Conservation (phyloP, 1,140 invertebrate genomes). For the Anadara kagoshimensis region DNA sequence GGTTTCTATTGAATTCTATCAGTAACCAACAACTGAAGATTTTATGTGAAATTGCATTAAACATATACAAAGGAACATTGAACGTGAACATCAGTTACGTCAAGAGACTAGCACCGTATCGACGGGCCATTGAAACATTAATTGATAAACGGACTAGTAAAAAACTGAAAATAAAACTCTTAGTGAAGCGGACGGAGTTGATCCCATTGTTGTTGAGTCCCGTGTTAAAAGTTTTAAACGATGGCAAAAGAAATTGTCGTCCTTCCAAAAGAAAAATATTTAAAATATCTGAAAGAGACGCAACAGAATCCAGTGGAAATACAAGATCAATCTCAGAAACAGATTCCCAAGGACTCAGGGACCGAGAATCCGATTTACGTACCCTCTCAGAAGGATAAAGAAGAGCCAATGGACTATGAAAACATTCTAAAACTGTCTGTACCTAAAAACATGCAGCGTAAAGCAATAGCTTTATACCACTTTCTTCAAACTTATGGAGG, state of each 20-base stretch:
- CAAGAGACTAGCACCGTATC: conserved; percentile 23
- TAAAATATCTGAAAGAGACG: conserved; percentile 4
- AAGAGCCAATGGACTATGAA: too few species aligned
- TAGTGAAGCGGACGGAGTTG: neutral
- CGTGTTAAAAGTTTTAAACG: conserved; percentile 10
- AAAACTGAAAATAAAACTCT: conserved; percentile 1
- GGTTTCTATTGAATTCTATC: conserved; percentile 12
- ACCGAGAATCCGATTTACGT: neutral
- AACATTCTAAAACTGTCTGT: neutral
- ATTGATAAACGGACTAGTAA: neutral
- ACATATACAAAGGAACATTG: conserved; percentile 22
- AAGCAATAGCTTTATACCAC: neutral
- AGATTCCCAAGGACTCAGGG: neutral
- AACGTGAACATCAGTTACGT: conserved; percentile 5
- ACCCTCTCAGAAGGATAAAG: neutral
- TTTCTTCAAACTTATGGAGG: neutral
- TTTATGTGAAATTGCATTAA: conserved; percentile 25
- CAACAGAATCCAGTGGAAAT: neutral
- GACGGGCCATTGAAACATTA: neutral
- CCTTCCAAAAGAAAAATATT: conserved; percentile 29
- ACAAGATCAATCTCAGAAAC: neutral
- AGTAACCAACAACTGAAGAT: conserved; percentile 11
- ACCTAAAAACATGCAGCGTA: neutral
- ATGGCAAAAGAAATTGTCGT: conserved; percentile 28
- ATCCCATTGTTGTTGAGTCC: conserved; percentile 16